These are phyloP conservation scores for Semaprochilodus insignis DNA, from an alignment of 2,797 vertebrate species.

Conservation along the genomic window DNA sequence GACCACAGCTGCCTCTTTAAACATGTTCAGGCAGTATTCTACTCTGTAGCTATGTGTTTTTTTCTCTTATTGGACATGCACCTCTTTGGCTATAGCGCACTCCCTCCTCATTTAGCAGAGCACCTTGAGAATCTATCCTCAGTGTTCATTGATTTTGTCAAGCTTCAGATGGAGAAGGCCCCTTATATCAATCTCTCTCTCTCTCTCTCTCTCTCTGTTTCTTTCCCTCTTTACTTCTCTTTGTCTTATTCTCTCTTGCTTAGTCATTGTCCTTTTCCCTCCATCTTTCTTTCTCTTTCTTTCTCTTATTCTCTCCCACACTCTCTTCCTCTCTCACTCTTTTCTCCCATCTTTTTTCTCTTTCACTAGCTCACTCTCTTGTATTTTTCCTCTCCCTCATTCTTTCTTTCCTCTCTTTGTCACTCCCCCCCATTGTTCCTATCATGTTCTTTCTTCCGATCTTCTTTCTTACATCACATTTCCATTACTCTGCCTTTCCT, in stretches of 20 bases:
- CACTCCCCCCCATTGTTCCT: too few species aligned
- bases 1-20: background rate
- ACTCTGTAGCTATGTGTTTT: too few species aligned
- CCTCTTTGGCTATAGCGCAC: background rate
- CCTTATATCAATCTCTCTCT: constrained; percentile 6
- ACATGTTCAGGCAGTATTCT: background rate
- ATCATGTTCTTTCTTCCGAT: background rate
- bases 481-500: background rate
- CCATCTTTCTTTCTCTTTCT: background rate
- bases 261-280: background rate
- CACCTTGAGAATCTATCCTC: constrained; percentile 39
- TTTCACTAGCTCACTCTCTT: too few species aligned
- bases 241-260: background rate
- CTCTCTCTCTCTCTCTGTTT: background rate
- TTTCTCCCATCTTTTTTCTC: background rate
- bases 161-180: constrained; percentile 19
- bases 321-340: constrained; percentile 1
- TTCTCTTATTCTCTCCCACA: background rate
- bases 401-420: background rate
- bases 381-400: background rate
- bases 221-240: background rate
- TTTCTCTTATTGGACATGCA: background rate
- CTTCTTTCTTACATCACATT: background rate
- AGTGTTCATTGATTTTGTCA: constrained; percentile 58
- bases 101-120: background rate